Percentiles rank a stretch among this genome's conserved stretches.
Evolutionary conservation across 2,113 vertebrate genomes (phyloP).

Genomic region (Melanostigma gelatinosum): DNA sequence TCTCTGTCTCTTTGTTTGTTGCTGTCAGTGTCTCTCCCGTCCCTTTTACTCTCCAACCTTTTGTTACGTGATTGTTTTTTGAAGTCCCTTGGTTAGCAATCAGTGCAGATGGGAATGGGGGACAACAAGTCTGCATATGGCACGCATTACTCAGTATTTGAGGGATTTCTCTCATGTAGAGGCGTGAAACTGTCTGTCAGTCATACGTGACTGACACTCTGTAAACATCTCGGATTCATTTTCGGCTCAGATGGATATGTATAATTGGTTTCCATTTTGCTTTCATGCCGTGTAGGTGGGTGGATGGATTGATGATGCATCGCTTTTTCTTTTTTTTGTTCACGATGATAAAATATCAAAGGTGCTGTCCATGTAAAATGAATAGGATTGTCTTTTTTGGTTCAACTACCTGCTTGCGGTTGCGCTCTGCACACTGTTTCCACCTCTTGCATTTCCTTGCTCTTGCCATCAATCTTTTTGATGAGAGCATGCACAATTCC

Average conservation of each 20-base stretch:
- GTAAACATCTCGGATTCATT: constrained; percentile 57
- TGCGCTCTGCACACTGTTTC: constrained; percentile 48
- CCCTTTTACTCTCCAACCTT: neutral
- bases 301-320: constrained; percentile 48
- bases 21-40: neutral
- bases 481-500: constrained; percentile 67
- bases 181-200: constrained; percentile 32
- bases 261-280: constrained; percentile 63
- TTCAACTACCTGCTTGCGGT: constrained; percentile 63
- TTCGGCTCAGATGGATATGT: constrained; percentile 61
- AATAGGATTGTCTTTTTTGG: constrained; percentile 60
- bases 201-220: constrained; percentile 31
- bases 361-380: constrained; percentile 59
- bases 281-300: constrained; percentile 37
- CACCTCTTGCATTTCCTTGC: constrained; percentile 62
- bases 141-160: constrained; percentile 18
- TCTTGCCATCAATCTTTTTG: constrained; percentile 74
- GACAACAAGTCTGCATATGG: neutral
- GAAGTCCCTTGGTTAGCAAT: neutral
- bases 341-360: constrained; percentile 60
- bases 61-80: neutral
- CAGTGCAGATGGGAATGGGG: neutral
- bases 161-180: constrained; percentile 40
- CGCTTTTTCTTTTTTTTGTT: constrained; percentile 42
- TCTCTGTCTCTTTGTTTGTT: neutral